Evolutionary conservation across 1,140 invertebrate genomes (phyloP).

Genomic region (Probaryconus sp.): DNA sequence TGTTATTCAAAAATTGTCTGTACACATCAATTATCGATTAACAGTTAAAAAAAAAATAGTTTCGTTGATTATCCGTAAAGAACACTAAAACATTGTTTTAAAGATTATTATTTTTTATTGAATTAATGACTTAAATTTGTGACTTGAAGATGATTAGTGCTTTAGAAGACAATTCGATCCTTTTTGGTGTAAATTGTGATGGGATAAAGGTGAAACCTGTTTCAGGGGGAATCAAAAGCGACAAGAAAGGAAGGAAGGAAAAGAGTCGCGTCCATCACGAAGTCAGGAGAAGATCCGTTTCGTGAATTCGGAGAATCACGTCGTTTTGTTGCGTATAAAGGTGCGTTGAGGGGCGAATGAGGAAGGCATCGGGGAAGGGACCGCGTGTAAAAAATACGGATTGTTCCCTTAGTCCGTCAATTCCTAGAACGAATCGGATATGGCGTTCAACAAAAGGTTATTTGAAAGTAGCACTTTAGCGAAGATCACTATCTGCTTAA

Average conservation of each 20-base stretch:
- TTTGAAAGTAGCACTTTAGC: constrained; percentile 53
- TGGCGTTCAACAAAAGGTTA: constrained; percentile 67
- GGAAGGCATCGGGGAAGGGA: constrained; percentile 9
- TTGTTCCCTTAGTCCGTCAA: constrained; percentile 61
- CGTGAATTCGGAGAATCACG: constrained; percentile 66
- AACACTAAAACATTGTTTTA: too few species aligned
- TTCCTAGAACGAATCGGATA: constrained; percentile 72
- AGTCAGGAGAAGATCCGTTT: constrained; percentile 52
- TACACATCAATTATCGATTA: too few species aligned
- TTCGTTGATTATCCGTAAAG: too few species aligned
- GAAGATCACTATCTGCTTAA: constrained; percentile 54
- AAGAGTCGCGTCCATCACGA: constrained; percentile 42
- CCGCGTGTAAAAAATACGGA: constrained; percentile 60
- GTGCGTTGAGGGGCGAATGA: constrained; percentile 31
- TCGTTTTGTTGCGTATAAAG: constrained; percentile 53
- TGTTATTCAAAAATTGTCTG: too few species aligned
- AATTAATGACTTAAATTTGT: too few species aligned
- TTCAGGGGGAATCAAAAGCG: constrained; percentile 37
- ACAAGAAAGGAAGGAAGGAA: constrained; percentile 55
- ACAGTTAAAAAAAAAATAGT: too few species aligned
- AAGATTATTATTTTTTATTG: too few species aligned
- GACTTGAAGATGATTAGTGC: constrained; percentile 34
- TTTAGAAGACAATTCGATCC: constrained; percentile 45
- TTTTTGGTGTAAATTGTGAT: constrained; percentile 7
- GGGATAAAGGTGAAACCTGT: constrained; percentile 40